These are phyloP conservation scores for Oreochromis niloticus DNA, from an alignment of 2,113 vertebrate species.

Conservation along the genomic window DNA sequence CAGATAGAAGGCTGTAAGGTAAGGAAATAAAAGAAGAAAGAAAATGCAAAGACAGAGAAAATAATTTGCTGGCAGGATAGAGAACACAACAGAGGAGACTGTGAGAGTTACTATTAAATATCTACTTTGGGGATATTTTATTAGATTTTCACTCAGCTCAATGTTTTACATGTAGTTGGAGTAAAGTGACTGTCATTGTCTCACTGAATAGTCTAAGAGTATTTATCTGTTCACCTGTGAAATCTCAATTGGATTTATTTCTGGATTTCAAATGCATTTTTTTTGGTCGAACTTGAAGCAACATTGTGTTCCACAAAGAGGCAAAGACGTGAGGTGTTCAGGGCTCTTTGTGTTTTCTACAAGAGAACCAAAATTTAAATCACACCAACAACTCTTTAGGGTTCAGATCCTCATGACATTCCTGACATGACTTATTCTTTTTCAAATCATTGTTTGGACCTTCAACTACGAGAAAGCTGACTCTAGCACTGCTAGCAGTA, in stretches of 20 bases:
- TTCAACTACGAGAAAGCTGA: neutral
- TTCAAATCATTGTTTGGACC: neutral
- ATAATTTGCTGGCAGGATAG: neutral
- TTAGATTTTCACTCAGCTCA: neutral
- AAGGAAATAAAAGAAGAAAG: neutral
- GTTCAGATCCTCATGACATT: neutral
- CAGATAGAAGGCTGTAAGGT: neutral
- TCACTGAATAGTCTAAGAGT: fast-evolving
- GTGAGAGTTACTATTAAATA: neutral
- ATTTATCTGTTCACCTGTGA: neutral
- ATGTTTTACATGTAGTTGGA: neutral
- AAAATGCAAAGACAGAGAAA: neutral
- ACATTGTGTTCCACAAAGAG: neutral
- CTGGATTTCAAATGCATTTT: neutral
- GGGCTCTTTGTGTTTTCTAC: neutral
- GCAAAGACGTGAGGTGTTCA: neutral
- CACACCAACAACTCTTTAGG: neutral
- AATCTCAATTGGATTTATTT: neutral
- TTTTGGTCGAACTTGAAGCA: fast-evolving
- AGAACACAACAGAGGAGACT: neutral
- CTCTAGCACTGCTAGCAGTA: neutral
- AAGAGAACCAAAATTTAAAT: neutral
- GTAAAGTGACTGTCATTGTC: neutral
- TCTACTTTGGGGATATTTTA: neutral
- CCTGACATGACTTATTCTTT: neutral